phyloP scores from a whole-genome alignment of 2,797 vertebrate species.

The Vespertilio murinus region DNA sequence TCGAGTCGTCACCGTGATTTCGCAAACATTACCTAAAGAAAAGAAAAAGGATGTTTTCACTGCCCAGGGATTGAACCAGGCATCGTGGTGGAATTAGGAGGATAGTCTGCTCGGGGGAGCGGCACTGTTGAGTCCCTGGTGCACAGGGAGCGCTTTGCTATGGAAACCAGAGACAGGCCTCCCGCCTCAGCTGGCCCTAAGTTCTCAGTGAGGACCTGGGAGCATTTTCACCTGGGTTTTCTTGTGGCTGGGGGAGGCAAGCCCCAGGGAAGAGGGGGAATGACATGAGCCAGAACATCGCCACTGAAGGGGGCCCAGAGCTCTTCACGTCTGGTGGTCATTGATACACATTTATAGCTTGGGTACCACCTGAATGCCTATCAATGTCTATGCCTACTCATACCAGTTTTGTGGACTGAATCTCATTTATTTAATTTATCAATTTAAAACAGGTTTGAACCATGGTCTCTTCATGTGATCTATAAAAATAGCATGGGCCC shows the following conservation, averaged over 20 bases:
- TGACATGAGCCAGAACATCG: neutral
- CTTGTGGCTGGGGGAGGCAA: neutral
- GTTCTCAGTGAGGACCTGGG: neutral
- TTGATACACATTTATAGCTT: neutral
- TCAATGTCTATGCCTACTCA: neutral
- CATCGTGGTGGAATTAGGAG: neutral
- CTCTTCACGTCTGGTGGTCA: neutral
- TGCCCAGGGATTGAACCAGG: neutral
- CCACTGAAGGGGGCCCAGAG: neutral
- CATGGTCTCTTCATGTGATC: neutral
- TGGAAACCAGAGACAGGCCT: neutral
- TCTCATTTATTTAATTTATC: neutral
- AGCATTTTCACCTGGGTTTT: neutral
- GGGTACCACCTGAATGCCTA: neutral
- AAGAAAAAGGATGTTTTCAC: neutral
- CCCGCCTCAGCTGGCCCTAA: neutral
- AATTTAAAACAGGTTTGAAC: neutral
- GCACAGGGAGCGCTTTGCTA: neutral
- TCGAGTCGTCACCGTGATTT: neutral
- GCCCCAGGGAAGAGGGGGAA: neutral
- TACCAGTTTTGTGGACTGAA: neutral
- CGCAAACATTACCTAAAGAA: neutral
- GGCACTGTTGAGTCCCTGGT: neutral
- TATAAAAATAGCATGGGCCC: neutral
- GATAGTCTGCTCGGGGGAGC: neutral